These are phyloP conservation scores for Platypus cylindrus DNA, from an alignment of 2,888 invertebrate genomes.

Conservation along the genomic window DNA sequence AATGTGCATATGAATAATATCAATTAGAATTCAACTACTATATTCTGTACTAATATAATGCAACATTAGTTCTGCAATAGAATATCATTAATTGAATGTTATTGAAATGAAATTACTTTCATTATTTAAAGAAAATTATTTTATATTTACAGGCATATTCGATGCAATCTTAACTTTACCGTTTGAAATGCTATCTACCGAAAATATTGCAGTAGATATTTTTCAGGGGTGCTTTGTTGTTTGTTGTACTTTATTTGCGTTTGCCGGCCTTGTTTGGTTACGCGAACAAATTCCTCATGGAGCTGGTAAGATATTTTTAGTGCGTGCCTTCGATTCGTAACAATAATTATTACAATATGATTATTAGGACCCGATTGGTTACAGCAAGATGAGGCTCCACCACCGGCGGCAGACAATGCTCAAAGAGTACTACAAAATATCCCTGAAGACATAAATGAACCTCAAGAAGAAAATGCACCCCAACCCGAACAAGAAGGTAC, in stretches of 20 bases:
- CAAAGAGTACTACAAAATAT: constrained; percentile 29
- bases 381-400: constrained; percentile 56
- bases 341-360: neutral
- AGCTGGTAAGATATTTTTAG: constrained; percentile 43
- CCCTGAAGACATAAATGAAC: constrained; percentile 24
- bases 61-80: no score
- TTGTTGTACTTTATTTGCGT: constrained; percentile 87
- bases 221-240: constrained; percentile 96
- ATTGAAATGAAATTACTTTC: no score
- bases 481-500: constrained; percentile 25
- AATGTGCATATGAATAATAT: no score
- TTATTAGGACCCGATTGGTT: constrained; percentile 76
- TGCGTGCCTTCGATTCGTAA: no score
- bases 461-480: constrained; percentile 24
- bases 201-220: constrained; percentile 85
- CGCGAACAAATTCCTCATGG: constrained; percentile 96
- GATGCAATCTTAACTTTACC: constrained; percentile 78
- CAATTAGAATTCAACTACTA: no score
- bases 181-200: constrained; percentile 84
- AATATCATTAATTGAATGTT: no score
- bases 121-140: neutral
- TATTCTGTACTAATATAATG: no score
- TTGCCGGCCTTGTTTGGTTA: constrained; percentile 95
- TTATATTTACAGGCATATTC: constrained; percentile 53
- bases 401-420: constrained; percentile 33